Evolutionary conservation across 2,113 vertebrate species (phyloP).

Genomic region (Mesembrinibis cayennensis): DNA sequence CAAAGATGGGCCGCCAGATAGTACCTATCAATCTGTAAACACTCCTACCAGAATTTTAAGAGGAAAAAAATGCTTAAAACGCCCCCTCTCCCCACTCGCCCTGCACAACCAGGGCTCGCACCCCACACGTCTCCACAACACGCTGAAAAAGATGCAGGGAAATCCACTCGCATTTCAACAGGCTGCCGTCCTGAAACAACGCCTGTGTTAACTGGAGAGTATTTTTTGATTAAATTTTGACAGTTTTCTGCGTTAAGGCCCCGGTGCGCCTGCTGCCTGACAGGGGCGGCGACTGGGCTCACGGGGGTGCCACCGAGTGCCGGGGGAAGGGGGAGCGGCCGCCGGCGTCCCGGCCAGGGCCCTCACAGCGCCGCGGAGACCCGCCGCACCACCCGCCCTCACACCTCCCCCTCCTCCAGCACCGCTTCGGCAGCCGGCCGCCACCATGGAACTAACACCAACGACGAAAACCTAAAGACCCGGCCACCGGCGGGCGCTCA

Average conservation of each 20-base stretch:
- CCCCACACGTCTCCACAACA: neutral
- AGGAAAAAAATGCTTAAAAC: neutral
- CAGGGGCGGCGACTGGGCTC: neutral
- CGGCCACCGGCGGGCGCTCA: constrained; percentile 63
- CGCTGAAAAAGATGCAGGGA: rapidly evolving
- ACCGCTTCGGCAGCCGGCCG: neutral
- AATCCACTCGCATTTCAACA: neutral
- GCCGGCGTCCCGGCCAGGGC: neutral
- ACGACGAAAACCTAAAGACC: neutral
- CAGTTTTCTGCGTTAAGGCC: rapidly evolving
- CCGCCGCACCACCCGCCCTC: neutral
- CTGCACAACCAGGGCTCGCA: neutral
- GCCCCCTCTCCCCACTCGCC: rapidly evolving
- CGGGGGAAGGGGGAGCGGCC: neutral
- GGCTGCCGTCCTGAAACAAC: neutral
- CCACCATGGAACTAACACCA: neutral
- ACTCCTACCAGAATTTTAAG: neutral
- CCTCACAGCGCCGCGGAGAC: neutral
- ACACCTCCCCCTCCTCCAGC: neutral
- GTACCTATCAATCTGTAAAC: rapidly evolving
- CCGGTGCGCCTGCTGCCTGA: rapidly evolving
- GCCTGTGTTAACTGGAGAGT: rapidly evolving
- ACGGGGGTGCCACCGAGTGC: rapidly evolving
- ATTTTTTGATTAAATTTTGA: rapidly evolving
- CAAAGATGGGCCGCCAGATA: rapidly evolving